Evolutionary conservation across 2,113 vertebrate genomes (phyloP).

Genomic region (Lasiurus borealis): DNA sequence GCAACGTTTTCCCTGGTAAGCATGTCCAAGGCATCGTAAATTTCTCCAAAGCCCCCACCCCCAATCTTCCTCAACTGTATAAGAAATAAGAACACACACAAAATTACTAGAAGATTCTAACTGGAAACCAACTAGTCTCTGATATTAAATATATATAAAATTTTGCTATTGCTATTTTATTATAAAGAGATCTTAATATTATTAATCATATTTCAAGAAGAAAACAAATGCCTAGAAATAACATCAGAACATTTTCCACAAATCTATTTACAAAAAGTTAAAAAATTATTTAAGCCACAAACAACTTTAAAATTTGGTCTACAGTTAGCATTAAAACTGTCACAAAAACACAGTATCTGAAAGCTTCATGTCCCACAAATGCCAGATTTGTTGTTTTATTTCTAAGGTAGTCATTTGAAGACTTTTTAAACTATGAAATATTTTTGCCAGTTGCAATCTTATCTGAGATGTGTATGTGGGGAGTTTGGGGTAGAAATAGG

Average conservation of each 20-base stretch:
- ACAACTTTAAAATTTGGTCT: constrained; percentile 53
- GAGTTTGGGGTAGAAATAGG: neutral
- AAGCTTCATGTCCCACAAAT: constrained; percentile 51
- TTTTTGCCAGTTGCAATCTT: constrained; percentile 33
- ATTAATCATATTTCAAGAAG: constrained; percentile 45
- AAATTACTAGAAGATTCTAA: constrained; percentile 61
- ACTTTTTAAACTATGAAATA: constrained; percentile 42
- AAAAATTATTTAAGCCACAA: constrained; percentile 42
- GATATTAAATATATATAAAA: constrained; percentile 46
- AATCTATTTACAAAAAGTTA: constrained; percentile 39
- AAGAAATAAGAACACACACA: constrained; percentile 66
- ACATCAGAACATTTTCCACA: constrained; percentile 45
- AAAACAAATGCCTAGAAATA: constrained; percentile 47
- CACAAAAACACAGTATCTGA: constrained; percentile 12
- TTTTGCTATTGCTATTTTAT: constrained; percentile 53
- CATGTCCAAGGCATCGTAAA: constrained; percentile 98
- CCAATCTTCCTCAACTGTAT: constrained; percentile 97
- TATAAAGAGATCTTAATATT: constrained; percentile 53
- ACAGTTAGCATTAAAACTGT: constrained; percentile 30
- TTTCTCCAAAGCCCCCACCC: constrained; percentile 98
- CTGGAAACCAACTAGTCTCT: constrained; percentile 58
- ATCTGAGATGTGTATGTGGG: neutral
- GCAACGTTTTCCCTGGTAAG: constrained; percentile 96
- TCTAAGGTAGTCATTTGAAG: constrained; percentile 37
- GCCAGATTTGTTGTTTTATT: constrained; percentile 34